phyloP scores from a whole-genome alignment of 2,888 invertebrate genomes.

The Macaria notata region DNA sequence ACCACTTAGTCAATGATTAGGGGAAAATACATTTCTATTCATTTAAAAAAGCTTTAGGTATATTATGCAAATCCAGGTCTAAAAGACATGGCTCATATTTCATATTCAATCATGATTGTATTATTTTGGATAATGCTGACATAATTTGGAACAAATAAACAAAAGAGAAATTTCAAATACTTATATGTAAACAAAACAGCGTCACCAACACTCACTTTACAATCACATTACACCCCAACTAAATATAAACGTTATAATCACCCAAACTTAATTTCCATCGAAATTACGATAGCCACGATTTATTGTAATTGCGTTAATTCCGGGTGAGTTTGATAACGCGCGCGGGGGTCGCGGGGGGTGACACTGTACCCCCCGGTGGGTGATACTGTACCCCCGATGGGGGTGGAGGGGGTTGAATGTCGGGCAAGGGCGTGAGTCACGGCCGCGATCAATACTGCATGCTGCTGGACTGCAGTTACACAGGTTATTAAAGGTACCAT shows the following conservation, averaged over 20 bases:
- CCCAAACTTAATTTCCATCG: conserved; percentile 25
- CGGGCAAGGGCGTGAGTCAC: conserved; percentile 81
- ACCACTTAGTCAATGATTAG: too few relatives aligned
- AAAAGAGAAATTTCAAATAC: too few relatives aligned
- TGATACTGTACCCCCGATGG: conserved; percentile 39
- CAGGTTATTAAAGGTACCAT: conserved; percentile 9
- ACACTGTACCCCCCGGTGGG: conserved; percentile 23
- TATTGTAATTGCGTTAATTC: conserved; percentile 35
- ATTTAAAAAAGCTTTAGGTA: too few relatives aligned
- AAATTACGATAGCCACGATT: conserved; percentile 29
- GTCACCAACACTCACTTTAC: too few relatives aligned
- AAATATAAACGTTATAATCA: conserved; percentile 4
- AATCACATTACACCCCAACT: too few relatives aligned
- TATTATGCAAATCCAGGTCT: too few relatives aligned
- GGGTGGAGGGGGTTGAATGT: conserved; percentile 71
- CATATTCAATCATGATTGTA: too few relatives aligned
- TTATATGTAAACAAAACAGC: too few relatives aligned
- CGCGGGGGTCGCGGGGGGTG: conserved; percentile 36
- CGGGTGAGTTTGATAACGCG: conserved; percentile 48
- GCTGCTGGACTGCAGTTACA: conserved; percentile 15
- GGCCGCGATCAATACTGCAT: conserved; percentile 79
- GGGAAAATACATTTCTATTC: too few relatives aligned
- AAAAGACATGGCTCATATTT: too few relatives aligned
- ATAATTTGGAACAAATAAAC: too few relatives aligned
- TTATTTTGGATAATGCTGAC: too few relatives aligned